Percentiles rank a stretch among this genome's conserved stretches.
phyloP scores from a whole-genome alignment of 2,113 vertebrate genomes.

The Macaca nemestrina region DNA sequence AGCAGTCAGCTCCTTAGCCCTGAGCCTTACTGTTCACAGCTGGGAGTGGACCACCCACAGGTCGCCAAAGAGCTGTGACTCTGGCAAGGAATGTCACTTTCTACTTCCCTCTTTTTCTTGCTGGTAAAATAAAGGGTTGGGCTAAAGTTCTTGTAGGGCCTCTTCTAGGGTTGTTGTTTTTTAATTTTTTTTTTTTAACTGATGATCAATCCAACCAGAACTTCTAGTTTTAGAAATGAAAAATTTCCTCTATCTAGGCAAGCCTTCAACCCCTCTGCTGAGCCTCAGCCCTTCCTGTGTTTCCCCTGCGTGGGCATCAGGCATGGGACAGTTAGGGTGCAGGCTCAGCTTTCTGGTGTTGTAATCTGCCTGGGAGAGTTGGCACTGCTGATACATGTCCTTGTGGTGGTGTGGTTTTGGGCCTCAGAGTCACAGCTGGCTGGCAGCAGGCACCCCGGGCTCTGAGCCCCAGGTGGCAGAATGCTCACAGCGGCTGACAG shows the following conservation, averaged over 20 bases:
- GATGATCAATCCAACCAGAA: not conserved
- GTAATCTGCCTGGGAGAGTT: accelerated
- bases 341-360: not conserved
- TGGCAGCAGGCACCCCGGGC: accelerated
- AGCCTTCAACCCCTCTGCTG: not conserved
- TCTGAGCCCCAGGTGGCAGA: not conserved
- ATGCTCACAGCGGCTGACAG: not conserved
- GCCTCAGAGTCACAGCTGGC: not conserved
- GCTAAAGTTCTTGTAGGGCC: not conserved
- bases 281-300: not conserved
- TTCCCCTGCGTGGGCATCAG: too few relatives aligned
- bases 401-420: not conserved
- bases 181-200: not conserved
- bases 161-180: not conserved
- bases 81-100: not conserved
- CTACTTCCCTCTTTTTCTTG: not conserved
- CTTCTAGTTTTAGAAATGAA: not conserved
- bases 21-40: not conserved
- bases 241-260: not conserved
- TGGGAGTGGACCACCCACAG: not conserved
- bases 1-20: not conserved
- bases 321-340: too few relatives aligned
- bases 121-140: not conserved
- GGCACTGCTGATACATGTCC: accelerated
- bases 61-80: not conserved